A percentile compares a stretch with the other conserved stretches of the same genome.
phyloP scores from a whole-genome alignment of 2,113 vertebrate species.

The Narcine bancroftii region DNA sequence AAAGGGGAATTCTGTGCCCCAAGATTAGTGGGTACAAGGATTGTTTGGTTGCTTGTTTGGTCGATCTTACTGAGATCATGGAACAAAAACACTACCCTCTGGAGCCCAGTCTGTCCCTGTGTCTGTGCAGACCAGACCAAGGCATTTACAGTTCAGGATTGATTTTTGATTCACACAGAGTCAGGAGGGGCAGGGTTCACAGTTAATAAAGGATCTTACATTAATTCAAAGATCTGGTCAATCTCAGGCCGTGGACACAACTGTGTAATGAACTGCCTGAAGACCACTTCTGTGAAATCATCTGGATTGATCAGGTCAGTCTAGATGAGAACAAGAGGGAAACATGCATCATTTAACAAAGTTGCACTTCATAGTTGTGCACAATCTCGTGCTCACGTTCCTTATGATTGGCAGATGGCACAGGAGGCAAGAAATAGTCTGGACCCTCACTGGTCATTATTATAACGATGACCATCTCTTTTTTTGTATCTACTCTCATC shows the following conservation, averaged over 20 bases:
- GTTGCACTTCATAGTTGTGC: neutral
- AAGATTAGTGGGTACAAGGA: neutral
- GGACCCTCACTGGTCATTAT: neutral
- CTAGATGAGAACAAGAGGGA: conserved; percentile 49
- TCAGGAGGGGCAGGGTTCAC: neutral
- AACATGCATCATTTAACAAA: neutral
- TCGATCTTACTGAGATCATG: neutral
- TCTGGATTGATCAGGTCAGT: conserved; percentile 86
- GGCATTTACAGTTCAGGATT: neutral
- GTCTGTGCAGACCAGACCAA: neutral
- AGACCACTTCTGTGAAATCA: conserved; percentile 83
- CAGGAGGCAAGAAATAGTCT: neutral
- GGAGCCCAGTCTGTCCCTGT: neutral
- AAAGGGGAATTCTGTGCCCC: too few relatives aligned
- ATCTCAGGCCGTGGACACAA: conserved; percentile 91
- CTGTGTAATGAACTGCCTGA: conserved; percentile 73
- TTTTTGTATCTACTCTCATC: neutral
- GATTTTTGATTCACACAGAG: neutral
- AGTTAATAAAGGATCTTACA: neutral
- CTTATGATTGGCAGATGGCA: neutral
- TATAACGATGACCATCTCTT: neutral
- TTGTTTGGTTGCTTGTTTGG: neutral
- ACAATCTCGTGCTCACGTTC: neutral
- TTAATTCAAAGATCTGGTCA: conserved; percentile 77
- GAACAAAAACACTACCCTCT: too few relatives aligned